Percentiles rank a stretch among this genome's conserved stretches.
phyloP scores from a whole-genome alignment of 1,140 invertebrate species.

The Probaryconus sp. region DNA sequence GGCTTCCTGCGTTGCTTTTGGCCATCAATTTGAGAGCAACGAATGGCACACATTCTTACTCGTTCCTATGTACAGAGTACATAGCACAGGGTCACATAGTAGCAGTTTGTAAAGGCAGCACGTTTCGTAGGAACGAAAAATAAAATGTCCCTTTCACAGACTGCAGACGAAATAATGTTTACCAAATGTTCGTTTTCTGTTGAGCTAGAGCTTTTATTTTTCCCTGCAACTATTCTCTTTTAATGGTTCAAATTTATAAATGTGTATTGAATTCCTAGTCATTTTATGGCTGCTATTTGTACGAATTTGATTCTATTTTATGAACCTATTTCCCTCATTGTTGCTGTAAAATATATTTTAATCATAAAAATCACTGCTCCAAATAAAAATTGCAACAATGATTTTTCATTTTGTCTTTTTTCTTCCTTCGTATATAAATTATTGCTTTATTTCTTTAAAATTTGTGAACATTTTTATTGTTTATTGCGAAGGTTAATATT shows the following conservation, averaged over 20 bases:
- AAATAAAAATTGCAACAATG: no score
- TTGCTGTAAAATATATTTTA: no score
- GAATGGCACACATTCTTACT: conserved; percentile 50
- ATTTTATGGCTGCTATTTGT: no score
- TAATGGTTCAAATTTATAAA: conserved; percentile 19
- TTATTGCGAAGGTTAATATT: no score
- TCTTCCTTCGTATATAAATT: no score
- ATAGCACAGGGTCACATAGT: conserved; percentile 10
- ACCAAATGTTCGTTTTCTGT: conserved; percentile 30
- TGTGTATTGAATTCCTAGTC: no score
- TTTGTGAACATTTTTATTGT: no score
- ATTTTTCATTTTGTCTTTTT: no score
- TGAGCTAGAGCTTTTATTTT: conserved; percentile 13
- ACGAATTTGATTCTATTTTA: no score
- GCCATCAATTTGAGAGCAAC: conserved; percentile 46
- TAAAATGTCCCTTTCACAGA: conserved; percentile 43
- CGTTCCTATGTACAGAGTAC: conserved; percentile 13
- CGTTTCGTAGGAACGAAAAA: conserved; percentile 39
- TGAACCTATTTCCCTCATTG: no score
- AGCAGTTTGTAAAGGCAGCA: conserved; percentile 47
- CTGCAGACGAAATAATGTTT: conserved; percentile 42
- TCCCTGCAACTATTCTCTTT: conserved; percentile 23
- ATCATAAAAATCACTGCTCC: no score
- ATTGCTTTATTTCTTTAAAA: no score
- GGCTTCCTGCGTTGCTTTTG: conserved; percentile 49